Evolutionary conservation across 2,888 invertebrate genomes (phyloP), one percentile per base, ranked within the genome.

Genomic region (Ophraella communa): DNA sequence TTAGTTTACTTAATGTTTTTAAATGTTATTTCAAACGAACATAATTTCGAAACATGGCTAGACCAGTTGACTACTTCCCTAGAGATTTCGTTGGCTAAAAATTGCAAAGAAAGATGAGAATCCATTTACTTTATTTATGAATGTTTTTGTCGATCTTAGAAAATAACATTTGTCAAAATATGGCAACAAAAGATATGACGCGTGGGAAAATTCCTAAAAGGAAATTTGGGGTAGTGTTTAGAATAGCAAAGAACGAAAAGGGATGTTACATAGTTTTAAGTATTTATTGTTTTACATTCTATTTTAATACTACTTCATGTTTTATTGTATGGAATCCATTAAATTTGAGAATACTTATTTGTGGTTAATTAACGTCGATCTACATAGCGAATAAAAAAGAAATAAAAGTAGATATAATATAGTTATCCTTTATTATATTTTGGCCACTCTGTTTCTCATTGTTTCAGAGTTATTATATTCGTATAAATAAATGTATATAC

Each of bases 71-170:
- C 59, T 11, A 39, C 8, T 39, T 33, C 24, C 55, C 49, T 53
- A 27, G 24, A 33, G 33, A 53, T 53, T 53, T 56, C 59, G 59
- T 66, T 66, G 68, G 68, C 59, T 55, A 54, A 63, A 63, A 60
- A 60, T 62, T 65, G 54, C 65, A 62, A 63, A 59, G 61, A 62
- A 55, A 65, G 55, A 68, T 61, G 58, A 69, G 60, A 68, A 68
- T 79, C 81, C 81, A 80, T 80, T 81, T 80, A 77, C 79, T 79
- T 81, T 81, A 80, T 81, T 81, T 81, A 81, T 81, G 81, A 80
- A 78, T 81, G 81, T 82, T 81, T 81, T 80, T 78, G 74, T 77
- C 78, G 76, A 72, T 76, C 75, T 76, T 72, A 75, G 77, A 80
- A 80, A 80, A 79, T 79, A 80, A 79, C 80, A 81, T 81, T 81